Conservation (phyloP, 2,888 invertebrate species). For the Euzetes globulus region DNA sequence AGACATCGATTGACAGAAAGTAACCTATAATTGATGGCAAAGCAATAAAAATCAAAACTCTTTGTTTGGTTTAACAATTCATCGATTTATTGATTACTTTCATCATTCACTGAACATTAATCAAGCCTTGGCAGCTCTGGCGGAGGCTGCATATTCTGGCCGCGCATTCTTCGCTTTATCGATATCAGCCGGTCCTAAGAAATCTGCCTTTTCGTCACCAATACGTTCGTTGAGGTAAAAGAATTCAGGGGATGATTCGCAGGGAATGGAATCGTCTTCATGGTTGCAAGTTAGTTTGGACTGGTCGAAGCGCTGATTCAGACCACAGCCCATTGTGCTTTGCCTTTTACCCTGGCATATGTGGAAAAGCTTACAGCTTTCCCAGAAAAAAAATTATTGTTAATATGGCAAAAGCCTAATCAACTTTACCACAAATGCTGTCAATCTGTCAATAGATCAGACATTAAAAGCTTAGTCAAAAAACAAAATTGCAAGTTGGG, state of each 20-base stretch:
- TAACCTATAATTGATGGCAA: not conserved
- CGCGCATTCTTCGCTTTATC: slow-evolving; percentile 25
- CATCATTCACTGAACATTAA: not conserved
- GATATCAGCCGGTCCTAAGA: slow-evolving; percentile 26
- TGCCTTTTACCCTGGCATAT: not conserved
- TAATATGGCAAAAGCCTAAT: no score
- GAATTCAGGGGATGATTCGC: slow-evolving; percentile 29
- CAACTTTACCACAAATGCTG: no score
- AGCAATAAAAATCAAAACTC: not conserved
- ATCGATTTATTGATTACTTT: not conserved
- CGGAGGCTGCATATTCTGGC: slow-evolving; percentile 9
- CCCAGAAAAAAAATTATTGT: not conserved
- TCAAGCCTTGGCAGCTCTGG: not conserved
- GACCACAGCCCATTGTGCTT: slow-evolving; percentile 27
- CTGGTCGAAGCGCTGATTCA: slow-evolving; percentile 30
- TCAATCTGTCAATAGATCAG: no score
- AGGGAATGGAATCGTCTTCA: slow-evolving; percentile 30
- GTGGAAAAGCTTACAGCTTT: slow-evolving; percentile 10
- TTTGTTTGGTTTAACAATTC: not conserved
- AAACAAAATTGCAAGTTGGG: not conserved
- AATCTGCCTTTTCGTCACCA: slow-evolving; percentile 25
- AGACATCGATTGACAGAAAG: no score
- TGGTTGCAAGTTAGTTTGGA: slow-evolving; percentile 22
- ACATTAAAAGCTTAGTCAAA: no score
- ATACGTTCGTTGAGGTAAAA: slow-evolving; percentile 32